phyloP scores from a whole-genome alignment of 35 echinoderm and acorn worm genomes.

The Amphiura filiformis region DNA sequence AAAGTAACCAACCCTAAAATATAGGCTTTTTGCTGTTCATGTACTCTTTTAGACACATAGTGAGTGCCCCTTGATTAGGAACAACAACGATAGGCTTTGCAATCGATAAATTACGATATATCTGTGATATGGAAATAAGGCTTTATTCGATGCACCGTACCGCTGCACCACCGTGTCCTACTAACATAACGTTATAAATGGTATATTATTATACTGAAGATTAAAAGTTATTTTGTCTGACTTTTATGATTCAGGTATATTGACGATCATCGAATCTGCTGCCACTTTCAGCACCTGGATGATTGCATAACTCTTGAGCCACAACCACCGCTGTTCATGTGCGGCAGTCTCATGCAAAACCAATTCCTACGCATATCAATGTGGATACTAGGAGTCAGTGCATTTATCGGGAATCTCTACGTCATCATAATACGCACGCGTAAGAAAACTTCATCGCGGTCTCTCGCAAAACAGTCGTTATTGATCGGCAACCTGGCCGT shows the following conservation, averaged over 20 bases:
- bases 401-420: conserved; percentile 6
- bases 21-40: too few relatives aligned
- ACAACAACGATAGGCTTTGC: too few relatives aligned
- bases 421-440: not conserved
- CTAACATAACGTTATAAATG: too few relatives aligned
- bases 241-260: not conserved
- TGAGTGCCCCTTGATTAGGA: too few relatives aligned
- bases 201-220: too few relatives aligned
- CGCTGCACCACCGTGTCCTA: too few relatives aligned
- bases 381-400: conserved; percentile 8
- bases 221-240: too few relatives aligned
- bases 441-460: not conserved
- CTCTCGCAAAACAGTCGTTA: not conserved
- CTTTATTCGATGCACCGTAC: too few relatives aligned
- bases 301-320: not conserved
- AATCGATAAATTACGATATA: too few relatives aligned
- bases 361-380: not conserved
- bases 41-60: too few relatives aligned
- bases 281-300: not conserved
- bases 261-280: conserved; percentile 2
- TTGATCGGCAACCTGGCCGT: conserved; percentile 26
- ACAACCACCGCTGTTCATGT: not conserved
- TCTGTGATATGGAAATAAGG: too few relatives aligned
- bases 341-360: conserved; percentile 5
- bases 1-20: too few relatives aligned